Base-by-base conservation (phyloP, 2,888 invertebrate genomes). In the Drosophila multiciliata region DNA sequence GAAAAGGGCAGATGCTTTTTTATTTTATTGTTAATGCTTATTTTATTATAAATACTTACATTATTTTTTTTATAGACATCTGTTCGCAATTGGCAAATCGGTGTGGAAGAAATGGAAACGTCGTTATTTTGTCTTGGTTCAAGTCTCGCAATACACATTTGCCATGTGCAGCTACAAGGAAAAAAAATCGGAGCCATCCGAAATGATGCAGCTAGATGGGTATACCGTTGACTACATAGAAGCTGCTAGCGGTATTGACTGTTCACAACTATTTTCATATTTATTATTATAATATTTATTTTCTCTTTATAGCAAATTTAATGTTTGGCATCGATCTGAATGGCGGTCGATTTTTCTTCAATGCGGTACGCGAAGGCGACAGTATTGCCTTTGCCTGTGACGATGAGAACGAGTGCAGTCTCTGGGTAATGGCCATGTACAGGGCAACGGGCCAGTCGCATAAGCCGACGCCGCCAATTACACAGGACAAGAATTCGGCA, bases 81-180 rank as follows among this genome's bases (percentile, higher is more conserved):
- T 98, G 54, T 98, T 97, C 93, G 97, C 97, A n/a, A 95, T 98
- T 90, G 98, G 99, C 58, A 99, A 99, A 94, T 96, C 96, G 71
- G 99, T 99, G 2, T 99, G 99, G 99, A 98, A 99, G 92, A 99
- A 99, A 93, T 99, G 99, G 99, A 99, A 99, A 94, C 97, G 98
- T 91, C 95, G 99, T 66, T 99, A 99, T 94, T 99, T 97, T 95
- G 99, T 99, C 79, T 94, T 99, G 80, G 99, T 99, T 55, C 99
- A 99, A 95, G 99, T 99, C 52, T 99, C 99, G 74, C 99, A 99
- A 94, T 99, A 99, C 94, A 99, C 99, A 45, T 99, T 99, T 94
- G 99, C 99, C 52, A 97, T 99, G 96, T 99, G 99, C 94, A 99
- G 98, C 89, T 99, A 99, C 93, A 97, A 99, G 93, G 99, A 99